Percentiles rank a stretch among this genome's conserved stretches.
These are phyloP conservation scores for Microplitis demolitor DNA, from an alignment of 1,140 invertebrate species.

Conservation along the genomic window DNA sequence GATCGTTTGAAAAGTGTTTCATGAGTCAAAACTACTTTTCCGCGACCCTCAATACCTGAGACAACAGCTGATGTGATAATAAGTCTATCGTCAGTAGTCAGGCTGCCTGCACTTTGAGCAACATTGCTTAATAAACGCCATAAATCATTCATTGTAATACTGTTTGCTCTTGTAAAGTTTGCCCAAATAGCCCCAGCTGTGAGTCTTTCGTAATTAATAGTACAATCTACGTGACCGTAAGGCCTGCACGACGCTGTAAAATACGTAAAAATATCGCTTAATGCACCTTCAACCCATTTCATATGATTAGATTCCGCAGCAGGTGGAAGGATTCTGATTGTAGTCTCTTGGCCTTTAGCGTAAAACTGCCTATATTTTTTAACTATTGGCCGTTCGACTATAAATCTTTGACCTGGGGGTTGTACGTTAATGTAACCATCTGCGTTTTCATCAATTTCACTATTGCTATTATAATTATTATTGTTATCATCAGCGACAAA, in stretches of 20 bases:
- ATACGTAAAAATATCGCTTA: neutral
- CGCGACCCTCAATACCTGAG: neutral
- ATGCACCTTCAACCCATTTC: too few species aligned
- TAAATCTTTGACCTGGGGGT: too few species aligned
- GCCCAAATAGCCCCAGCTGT: neutral
- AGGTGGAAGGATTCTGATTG: too few species aligned
- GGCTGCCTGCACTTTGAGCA: neutral
- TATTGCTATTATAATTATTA: too few species aligned
- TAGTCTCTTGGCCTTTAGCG: too few species aligned
- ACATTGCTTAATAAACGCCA: slow-evolving; percentile 4
- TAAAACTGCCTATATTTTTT: too few species aligned
- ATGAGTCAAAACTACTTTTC: neutral
- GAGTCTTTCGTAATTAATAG: neutral
- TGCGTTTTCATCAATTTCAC: too few species aligned
- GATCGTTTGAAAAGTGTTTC: slow-evolving; percentile 9
- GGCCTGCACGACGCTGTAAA: neutral
- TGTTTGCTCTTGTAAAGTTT: neutral
- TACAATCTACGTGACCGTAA: neutral
- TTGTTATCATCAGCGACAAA: too few species aligned
- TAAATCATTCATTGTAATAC: neutral
- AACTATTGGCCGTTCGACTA: too few species aligned
- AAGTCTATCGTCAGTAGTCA: neutral
- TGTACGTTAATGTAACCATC: too few species aligned
- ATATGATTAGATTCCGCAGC: too few species aligned
- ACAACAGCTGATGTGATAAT: slow-evolving; percentile 3